Conservation (phyloP, 2,113 vertebrate species). For the Nyctereutes procyonoides region DNA sequence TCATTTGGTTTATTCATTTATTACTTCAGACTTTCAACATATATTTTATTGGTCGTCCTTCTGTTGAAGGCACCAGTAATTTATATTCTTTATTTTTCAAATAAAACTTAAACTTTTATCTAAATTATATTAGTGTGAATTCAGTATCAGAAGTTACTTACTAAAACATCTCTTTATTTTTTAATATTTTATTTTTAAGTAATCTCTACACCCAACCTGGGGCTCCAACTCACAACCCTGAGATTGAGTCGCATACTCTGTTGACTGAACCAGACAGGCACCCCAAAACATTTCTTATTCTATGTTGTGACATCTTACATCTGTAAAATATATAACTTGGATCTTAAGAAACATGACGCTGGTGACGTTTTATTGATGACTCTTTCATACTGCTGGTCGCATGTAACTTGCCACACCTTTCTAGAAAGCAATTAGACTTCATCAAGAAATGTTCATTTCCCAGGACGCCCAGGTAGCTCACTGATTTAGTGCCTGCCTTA, state of each 20-base stretch:
- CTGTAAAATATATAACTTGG: background rate
- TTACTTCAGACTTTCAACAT: background rate
- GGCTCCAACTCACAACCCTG: background rate
- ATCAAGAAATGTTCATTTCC: background rate
- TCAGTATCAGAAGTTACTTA: slow-evolving; percentile 20
- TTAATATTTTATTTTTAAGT: background rate
- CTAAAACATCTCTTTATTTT: background rate
- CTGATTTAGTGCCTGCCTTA: no score
- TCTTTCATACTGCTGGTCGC: background rate
- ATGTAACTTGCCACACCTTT: background rate
- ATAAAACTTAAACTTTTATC: slow-evolving; percentile 32
- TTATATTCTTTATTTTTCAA: background rate
- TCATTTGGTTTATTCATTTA: background rate
- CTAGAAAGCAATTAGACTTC: background rate
- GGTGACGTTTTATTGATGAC: background rate
- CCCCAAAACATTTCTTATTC: slow-evolving; percentile 6
- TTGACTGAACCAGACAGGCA: background rate
- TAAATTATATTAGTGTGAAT: background rate
- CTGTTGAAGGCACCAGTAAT: background rate
- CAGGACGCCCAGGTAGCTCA: no score
- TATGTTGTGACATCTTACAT: background rate
- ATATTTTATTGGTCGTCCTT: background rate
- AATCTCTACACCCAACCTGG: background rate
- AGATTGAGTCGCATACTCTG: background rate
- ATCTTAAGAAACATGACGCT: slow-evolving; percentile 38